Conservation (phyloP, 2,888 invertebrate species). For the Drosophila emarginata region DNA sequence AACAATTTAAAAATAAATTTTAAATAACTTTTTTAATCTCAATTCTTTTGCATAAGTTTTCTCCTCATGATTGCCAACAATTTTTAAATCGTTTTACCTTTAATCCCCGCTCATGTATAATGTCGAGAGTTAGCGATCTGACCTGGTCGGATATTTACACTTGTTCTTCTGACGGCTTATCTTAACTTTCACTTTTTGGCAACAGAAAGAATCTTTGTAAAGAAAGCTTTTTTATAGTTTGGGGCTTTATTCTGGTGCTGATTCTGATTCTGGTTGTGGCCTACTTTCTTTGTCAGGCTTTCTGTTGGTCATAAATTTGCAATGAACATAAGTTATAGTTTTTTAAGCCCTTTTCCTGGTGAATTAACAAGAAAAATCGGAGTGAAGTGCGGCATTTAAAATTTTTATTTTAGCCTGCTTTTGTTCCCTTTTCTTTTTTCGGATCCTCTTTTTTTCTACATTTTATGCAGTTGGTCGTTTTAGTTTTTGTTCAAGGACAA, state of each 20-base stretch:
- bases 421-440: too few species aligned
- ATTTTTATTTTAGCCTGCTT: constrained; percentile 38
- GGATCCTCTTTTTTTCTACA: constrained; percentile 8
- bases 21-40: constrained; percentile 2
- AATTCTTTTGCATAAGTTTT: constrained; percentile 15
- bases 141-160: constrained; percentile 40
- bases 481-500: constrained; percentile 66
- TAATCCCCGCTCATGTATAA: constrained; percentile 29
- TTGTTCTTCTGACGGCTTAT: constrained; percentile 22
- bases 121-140: constrained; percentile 39
- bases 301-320: constrained; percentile 42
- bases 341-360: constrained; percentile 10
- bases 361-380: constrained; percentile 18
- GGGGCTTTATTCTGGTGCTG: constrained; percentile 20
- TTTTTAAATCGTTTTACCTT: constrained; percentile 42
- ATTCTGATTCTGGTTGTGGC: constrained; percentile 1
- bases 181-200: constrained; percentile 51
- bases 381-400: constrained; percentile 51
- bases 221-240: constrained; percentile 7
- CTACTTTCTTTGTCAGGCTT: constrained; percentile 38
- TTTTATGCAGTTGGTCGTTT: constrained; percentile 56
- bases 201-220: constrained; percentile 1
- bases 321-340: constrained; percentile 56
- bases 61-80: constrained; percentile 13
- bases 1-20: background rate